Conservation (phyloP, 2,888 invertebrate species). For the Biston betularia region DNA sequence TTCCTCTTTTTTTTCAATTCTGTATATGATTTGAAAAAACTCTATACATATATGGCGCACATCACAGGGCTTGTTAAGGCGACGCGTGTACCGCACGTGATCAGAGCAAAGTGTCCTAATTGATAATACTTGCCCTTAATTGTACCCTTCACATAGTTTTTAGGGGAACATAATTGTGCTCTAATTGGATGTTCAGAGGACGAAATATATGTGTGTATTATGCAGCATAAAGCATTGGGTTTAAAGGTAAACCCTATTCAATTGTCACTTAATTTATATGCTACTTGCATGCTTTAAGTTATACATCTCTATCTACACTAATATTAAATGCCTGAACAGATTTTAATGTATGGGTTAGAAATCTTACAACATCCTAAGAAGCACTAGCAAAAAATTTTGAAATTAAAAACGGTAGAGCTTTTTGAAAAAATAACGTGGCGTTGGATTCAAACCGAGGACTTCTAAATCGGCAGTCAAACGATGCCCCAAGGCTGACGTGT, state of each 20-base stretch:
- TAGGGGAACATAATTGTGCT: conserved; percentile 48
- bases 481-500: no score
- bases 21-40: not conserved
- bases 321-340: no score
- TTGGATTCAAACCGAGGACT: no score
- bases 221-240: not conserved
- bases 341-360: no score
- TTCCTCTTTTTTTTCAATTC: not conserved
- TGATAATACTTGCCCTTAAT: conserved; percentile 72
- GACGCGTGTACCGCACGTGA: conserved; percentile 73
- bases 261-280: no score
- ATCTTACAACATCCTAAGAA: no score
- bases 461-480: no score
- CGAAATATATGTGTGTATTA: conserved; percentile 4
- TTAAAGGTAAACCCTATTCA: not conserved
- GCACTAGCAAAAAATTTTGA: no score
- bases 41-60: conserved; percentile 50
- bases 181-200: conserved; percentile 53
- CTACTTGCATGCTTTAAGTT: no score
- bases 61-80: conserved; percentile 69
- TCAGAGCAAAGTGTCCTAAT: conserved; percentile 66
- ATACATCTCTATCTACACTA: no score
- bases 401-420: no score
- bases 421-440: no score
- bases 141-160: conserved; percentile 51